Conservation (phyloP, 2,113 vertebrate species). For the Rhadina sibilatrix region DNA sequence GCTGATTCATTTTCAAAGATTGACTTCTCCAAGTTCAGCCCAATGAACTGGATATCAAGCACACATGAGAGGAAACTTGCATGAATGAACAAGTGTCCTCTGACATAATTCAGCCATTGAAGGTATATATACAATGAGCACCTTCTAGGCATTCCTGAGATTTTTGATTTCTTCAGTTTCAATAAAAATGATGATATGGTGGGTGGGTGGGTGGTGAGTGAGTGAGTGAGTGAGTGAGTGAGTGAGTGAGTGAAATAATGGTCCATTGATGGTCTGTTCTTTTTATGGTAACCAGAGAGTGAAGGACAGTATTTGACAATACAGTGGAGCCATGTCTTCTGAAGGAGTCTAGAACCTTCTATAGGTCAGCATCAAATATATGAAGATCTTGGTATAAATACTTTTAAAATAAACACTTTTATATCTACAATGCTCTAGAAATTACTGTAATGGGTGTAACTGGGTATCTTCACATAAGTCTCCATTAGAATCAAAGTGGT, state of each 20-base stretch:
- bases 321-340: rapidly evolving
- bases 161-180: neutral
- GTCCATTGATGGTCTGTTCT: neutral
- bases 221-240: neutral
- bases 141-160: neutral
- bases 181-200: neutral
- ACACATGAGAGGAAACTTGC: neutral
- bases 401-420: neutral
- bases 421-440: neutral
- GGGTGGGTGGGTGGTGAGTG: neutral
- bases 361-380: neutral
- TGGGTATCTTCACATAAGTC: neutral
- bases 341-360: neutral
- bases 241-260: neutral
- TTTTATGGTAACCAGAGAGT: neutral
- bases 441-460: neutral
- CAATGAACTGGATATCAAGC: neutral
- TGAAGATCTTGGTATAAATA: neutral
- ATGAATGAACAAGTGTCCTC: neutral
- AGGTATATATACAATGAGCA: neutral
- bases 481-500: neutral
- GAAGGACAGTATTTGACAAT: neutral
- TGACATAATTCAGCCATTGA: neutral
- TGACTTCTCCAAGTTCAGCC: neutral
- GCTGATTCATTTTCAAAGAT: neutral